Evolutionary conservation across 2,113 vertebrate species (phyloP), one percentile per base, ranked within the genome.

Genomic region (Dolichallabes microphthalmus): DNA sequence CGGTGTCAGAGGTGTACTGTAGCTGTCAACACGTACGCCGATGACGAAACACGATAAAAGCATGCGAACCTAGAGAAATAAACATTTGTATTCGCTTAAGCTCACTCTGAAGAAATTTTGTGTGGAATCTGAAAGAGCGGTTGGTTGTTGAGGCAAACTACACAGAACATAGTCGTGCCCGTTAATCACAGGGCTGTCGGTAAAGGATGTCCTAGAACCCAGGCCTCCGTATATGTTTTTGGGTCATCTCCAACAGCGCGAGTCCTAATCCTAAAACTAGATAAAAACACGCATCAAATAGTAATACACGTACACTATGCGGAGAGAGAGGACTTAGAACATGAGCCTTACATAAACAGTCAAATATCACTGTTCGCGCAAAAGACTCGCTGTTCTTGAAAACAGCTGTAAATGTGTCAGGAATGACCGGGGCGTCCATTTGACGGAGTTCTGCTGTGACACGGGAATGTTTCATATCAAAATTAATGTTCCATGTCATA

Each of bases 321-420:
- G n/a, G 27, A 53, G 73, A 27, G 22, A 75, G 27, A 17, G n/a
- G n/a, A 27, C 14, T 35, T 20, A 39, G 17, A 2, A 73, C 35
- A 3, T 9, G 4, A n/a, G 22, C 39, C 12, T 73, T 27, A 27
- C n/a, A 27, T 27, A 53, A 53, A 75, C 13, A 53, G 14, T 17
- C 25, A 7, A 9, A 53, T 53, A 17, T 75, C 73, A 53, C 19
- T n/a, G 39, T n/a, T 74, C 50, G 14, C 73, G 6, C 25, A n/a
- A 25, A 75, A n/a, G 39, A 52, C 39, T n/a, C 3, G 73, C 73
- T 75, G 50, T 55, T 76, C 50, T 27, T 11, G 73, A 27, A 55
- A 76, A 76, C 73, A 27, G 73, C 45, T 53, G 73, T 52, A 52
- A 75, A 75, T 15, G 45, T 75, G 45, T 75, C 73, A 53, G 73